Evolutionary conservation across 1,140 invertebrate species (phyloP).

Genomic region (Brachionus angularis): DNA sequence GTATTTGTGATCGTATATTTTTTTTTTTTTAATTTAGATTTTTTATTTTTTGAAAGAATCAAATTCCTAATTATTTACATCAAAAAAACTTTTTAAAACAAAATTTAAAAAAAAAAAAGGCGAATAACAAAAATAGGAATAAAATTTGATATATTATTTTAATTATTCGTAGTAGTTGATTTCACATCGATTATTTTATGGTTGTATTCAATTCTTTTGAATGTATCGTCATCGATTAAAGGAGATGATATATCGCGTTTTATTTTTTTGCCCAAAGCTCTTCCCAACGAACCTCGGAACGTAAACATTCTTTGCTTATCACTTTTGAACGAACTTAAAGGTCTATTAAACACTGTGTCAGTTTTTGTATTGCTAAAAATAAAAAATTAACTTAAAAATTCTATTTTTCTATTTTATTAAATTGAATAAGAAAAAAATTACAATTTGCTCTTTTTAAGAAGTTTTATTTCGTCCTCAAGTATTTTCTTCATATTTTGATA

Average conservation of each 20-base stretch:
- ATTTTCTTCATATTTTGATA: conserved; percentile 21
- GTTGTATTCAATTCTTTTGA: conserved; percentile 36
- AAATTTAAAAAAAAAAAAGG: too few species aligned
- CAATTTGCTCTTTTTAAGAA: conserved; percentile 15
- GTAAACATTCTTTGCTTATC: conserved; percentile 21
- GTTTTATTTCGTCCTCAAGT: conserved; percentile 29
- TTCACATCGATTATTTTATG: conserved; percentile 42
- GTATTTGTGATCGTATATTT: too few species aligned
- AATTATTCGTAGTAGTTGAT: too few species aligned
- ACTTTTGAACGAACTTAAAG: conserved; percentile 20
- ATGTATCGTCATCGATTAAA: conserved; percentile 31
- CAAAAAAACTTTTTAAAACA: too few species aligned
- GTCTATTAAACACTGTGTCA: conserved; percentile 4
- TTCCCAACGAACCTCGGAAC: conserved; percentile 24
- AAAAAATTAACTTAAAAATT: conserved; percentile 19
- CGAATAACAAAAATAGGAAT: too few species aligned
- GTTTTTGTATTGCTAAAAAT: conserved; percentile 21
- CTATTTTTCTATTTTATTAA: neutral
- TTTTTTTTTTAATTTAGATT: too few species aligned
- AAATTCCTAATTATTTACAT: too few species aligned
- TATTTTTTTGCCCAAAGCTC: conserved; percentile 29
- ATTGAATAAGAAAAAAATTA: too few species aligned
- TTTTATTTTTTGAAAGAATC: too few species aligned
- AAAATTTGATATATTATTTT: too few species aligned
- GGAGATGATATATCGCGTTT: conserved; percentile 41